Conservation (phyloP, 2,113 vertebrate genomes). For the Numenius arquata region DNA sequence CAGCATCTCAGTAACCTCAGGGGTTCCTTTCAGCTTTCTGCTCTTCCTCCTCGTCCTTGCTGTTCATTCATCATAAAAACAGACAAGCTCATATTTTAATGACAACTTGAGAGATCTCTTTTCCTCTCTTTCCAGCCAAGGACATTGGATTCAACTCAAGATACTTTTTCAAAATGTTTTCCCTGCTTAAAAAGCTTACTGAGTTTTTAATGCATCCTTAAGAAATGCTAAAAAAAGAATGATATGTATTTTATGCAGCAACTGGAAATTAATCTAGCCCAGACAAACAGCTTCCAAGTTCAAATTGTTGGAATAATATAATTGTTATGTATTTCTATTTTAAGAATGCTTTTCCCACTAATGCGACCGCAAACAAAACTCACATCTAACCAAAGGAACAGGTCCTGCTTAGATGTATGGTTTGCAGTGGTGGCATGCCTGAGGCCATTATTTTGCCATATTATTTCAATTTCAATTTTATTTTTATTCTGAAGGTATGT, state of each 20-base stretch:
- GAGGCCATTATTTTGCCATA: neutral
- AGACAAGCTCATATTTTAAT: slow-evolving; percentile 25
- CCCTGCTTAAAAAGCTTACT: neutral
- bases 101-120: neutral
- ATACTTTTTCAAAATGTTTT: neutral
- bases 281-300: neutral
- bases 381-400: neutral
- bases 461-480: neutral
- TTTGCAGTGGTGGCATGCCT: neutral
- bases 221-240: neutral
- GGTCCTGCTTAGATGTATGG: neutral
- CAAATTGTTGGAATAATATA: neutral
- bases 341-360: neutral
- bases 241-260: neutral
- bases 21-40: neutral
- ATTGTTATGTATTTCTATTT: neutral
- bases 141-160: neutral
- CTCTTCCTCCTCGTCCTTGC: neutral
- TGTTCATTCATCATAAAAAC: slow-evolving; percentile 23
- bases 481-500: neutral
- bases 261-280: neutral
- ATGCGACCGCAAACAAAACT: neutral
- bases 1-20: neutral
- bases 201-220: neutral
- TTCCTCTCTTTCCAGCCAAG: neutral